Base-by-base conservation (phyloP, 2,113 vertebrate species). In the Seriola rivoliana region DNA sequence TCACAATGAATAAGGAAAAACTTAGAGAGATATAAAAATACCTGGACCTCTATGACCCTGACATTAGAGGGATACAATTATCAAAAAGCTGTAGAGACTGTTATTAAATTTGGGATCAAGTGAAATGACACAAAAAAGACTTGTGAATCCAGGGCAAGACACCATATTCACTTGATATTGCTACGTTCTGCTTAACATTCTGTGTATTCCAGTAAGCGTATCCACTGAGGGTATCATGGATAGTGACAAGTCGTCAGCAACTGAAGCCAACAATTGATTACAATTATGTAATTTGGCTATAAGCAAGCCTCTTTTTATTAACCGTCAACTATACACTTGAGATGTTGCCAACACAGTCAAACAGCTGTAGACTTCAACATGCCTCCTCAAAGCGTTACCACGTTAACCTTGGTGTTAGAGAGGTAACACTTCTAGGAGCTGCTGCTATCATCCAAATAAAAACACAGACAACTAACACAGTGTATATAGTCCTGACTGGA, bases 231-330 rank as follows among this genome's bases (percentile, higher is more conserved):
- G 32, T 25, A 0, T 42, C 4, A 4, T 3, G 7, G 65, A 54
- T 48, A 17, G 14, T 48, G 17, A 48, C 14, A 48, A 48, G 46
- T 48, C 14, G 3, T 48, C 46, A 48, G 46, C 16, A 48, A 48
- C 38, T 68, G 0, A 36, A 36, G 34, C 4, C 34, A 36, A 36
- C 34, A 36, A 36, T 2, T 6, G 34, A 67, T 64, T 48, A 57
- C 80, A 77, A 13, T 74, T 48, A 65, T 57, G 65, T 8, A 65
- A 84, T 64, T 32, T 46, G 66, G 7, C 38, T 38, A 23, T 23
- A 62, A 68, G 13, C n/a, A 34, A 42, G 21, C 21, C 42, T n/a
- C 55, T 62, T 87, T 64, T 65, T 79, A 52, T 78, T 81, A 66
- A 71, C 46, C 3, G 32, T 52, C 40, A 74, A 82, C 59, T 38